Evolutionary conservation across 2,888 invertebrate genomes (phyloP), one percentile per base, ranked within the genome.

Genomic region (Sialis lutaria): DNA sequence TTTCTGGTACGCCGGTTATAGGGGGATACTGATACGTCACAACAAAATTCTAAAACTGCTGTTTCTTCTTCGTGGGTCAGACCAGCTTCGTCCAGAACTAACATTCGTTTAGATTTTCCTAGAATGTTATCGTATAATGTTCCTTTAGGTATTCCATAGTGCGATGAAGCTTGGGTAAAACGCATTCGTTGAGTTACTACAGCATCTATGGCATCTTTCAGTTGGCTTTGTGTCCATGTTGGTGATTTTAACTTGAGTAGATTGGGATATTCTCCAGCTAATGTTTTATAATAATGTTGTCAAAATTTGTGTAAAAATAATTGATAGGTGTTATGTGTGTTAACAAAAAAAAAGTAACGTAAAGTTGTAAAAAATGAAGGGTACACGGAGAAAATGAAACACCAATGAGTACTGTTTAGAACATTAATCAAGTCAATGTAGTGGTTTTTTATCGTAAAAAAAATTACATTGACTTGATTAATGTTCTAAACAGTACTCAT

Each of bases 101-200:
- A 76, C 82, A 82, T 82, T 45, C 83, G 70, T 62, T 81, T 82
- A 6, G 80, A 78, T 65, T 83, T 83, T 5, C 82, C 82, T 52
- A 83, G 65, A 55, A 82, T 82, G 59, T 82, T 83, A 64, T 83
- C 82, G 65, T 83, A 83, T 34, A 83, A 68, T 1, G 83, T 83
- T 46, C 82, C 82, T 62, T 82, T 83, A 1, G 82, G 83, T 59
- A 83, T 82, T 50, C 78, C 76, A 65, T 74, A 83, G 56, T 73
- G 70, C 12, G 76, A 69, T 9, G 82, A 76, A 1, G 83, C 82
- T 63, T 82, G 81, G 5, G 83, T 82, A 65, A 84, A 83, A 50
- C 82, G 74, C 81, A 83, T 79, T 60, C 73, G 73, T 64, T 83
- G 83, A 4, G 75, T 77, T 54, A 82, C 77, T 44, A 83, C 82